Conservation (phyloP, 2,797 vertebrate species). For the Enteromius mattozi region DNA sequence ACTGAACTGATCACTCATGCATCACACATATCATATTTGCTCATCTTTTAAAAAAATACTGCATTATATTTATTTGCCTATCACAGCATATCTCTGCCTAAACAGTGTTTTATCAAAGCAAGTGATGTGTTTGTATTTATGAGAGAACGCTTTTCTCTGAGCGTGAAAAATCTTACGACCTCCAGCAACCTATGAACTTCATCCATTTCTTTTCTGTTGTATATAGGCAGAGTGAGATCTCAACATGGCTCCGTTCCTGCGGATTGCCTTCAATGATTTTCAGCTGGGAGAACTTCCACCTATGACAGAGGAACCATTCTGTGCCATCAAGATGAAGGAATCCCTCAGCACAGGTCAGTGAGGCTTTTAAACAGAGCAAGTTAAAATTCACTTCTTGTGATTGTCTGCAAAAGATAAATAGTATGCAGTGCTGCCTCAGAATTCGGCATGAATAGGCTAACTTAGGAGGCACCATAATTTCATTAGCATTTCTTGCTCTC, state of each 20-base stretch:
- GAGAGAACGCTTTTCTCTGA: slow-evolving; percentile 1
- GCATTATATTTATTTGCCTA: neutral
- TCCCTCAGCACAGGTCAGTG: slow-evolving; percentile 89
- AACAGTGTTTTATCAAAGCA: neutral
- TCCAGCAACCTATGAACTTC: slow-evolving; percentile 53
- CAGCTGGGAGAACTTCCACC: slow-evolving; percentile 81
- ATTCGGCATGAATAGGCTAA: neutral
- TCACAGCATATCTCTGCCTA: neutral
- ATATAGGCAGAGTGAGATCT: slow-evolving; percentile 66
- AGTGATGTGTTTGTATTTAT: neutral
- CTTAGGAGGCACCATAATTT: neutral
- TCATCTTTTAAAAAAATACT: neutral
- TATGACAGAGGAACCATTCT: slow-evolving; percentile 82
- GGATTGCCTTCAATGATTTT: slow-evolving; percentile 88
- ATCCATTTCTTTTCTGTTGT: slow-evolving; percentile 17
- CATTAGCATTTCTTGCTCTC: neutral
- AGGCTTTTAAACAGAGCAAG: neutral
- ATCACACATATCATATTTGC: neutral
- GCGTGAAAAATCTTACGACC: slow-evolving; percentile 37
- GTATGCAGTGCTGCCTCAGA: neutral
- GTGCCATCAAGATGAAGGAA: slow-evolving; percentile 97
- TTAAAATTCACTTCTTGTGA: neutral
- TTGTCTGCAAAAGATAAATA: neutral
- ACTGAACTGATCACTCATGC: neutral
- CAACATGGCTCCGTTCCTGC: slow-evolving; percentile 93